Percentiles rank a stretch among this genome's conserved stretches.
Evolutionary conservation across 2,797 vertebrate genomes (phyloP).

Genomic region (Acanthurus lineatus): DNA sequence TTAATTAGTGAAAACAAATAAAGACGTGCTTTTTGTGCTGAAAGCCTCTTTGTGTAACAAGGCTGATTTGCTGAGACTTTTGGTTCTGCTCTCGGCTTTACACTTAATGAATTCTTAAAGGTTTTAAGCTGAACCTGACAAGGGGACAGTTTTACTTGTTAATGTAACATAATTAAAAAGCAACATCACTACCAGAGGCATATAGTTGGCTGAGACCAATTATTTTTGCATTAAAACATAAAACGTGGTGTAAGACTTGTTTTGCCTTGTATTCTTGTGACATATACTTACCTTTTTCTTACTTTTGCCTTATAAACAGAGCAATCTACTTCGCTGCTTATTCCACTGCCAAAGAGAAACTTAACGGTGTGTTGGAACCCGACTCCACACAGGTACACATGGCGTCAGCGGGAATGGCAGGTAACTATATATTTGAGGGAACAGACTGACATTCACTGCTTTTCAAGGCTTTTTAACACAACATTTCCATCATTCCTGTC

Average conservation of each 20-base stretch:
- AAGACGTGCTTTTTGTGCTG: background rate
- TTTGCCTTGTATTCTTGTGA: background rate
- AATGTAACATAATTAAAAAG: slow-evolving; percentile 44
- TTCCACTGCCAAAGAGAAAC: slow-evolving; percentile 95
- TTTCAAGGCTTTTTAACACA: background rate
- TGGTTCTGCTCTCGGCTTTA: slow-evolving; percentile 18
- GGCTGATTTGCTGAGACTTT: slow-evolving; percentile 22
- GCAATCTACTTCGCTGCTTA: slow-evolving; percentile 99
- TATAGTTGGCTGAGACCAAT: slow-evolving; percentile 14
- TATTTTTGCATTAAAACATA: background rate
- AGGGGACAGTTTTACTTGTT: slow-evolving; percentile 20
- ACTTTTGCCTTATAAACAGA: slow-evolving; percentile 82
- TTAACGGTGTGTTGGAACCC: slow-evolving; percentile 91
- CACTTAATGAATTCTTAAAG: slow-evolving; percentile 30
- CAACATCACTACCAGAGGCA: background rate
- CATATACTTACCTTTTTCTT: slow-evolving; percentile 26
- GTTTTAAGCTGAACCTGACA: slow-evolving; percentile 44
- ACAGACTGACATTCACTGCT: background rate
- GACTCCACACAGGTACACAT: slow-evolving; percentile 98
- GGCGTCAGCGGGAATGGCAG: slow-evolving; percentile 96
- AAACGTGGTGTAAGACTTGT: slow-evolving; percentile 9
- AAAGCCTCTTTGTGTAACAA: slow-evolving; percentile 30
- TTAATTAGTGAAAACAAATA: slow-evolving; percentile 39
- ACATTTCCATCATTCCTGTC: slow-evolving; percentile 12
- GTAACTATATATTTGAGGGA: slow-evolving; percentile 82